Base-by-base conservation (phyloP, 2,113 vertebrate species). In the Dissostichus mawsoni region DNA sequence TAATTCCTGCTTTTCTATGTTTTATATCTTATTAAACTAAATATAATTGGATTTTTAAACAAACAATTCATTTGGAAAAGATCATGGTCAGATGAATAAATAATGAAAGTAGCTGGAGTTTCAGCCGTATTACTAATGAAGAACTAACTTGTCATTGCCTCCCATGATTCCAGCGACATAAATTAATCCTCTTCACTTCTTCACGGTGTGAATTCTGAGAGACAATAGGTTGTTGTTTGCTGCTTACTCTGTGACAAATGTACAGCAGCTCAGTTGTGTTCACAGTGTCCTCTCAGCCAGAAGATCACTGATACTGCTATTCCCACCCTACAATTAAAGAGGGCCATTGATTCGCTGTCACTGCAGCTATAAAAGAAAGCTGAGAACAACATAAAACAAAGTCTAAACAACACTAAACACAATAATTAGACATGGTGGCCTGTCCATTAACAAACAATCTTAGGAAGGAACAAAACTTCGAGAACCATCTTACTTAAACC, bases 171-270 rank as follows among this genome's bases (percentile, higher is more conserved):
- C 23, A 58, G 23, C 33, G 52, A 76, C 51, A 68, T 9, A 59
- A 83, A 66, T 63, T 55, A 61, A 75, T 84, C 52, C 50, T 80
- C 62, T 70, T 87, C 29, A 65, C 61, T 16, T 59, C 53, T 78
- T 78, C 62, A 66, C 48, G 74, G 73, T 48, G 78, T 57, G 61
- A 90, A 57, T 57, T 80, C 68, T 76, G 80, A 69, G 53, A 50
- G 63, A 91, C 85, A 89, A 86, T 86, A 36, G 70, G n/a, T 12
- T 51, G 53, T 75, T 90, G 87, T 90, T 48, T 3, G 20, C 17
- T 51, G 74, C 57, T 87, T 88, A 82, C 78, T 71, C 68, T 81
- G 86, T 53, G 56, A 59, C 57, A 57, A 59, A 23, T 65, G 66
- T 70, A 87, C 76, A 84, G 75, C 69, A 58, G 64, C 53, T 78